Evolutionary conservation across 2,888 invertebrate genomes (phyloP).

Genomic region (Calameuta filiformis): DNA sequence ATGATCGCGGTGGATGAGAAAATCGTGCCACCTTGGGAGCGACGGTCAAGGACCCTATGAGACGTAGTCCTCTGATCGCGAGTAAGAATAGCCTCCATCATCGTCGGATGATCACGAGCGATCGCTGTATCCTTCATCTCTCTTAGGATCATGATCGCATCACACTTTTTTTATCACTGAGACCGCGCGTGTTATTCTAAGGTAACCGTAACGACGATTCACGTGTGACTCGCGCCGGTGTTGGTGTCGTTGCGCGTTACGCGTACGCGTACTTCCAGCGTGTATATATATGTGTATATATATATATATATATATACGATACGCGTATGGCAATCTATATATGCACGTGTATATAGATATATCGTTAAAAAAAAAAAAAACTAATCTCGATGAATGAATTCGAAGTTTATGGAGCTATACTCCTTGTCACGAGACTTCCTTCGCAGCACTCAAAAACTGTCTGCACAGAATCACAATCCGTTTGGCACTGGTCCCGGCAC

Average conservation of each 20-base stretch:
- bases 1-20: slow-evolving; percentile 7
- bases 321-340: neutral
- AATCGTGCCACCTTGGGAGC: slow-evolving; percentile 13
- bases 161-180: slow-evolving; percentile 34
- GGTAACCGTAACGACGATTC: slow-evolving; percentile 3
- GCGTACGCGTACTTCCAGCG: neutral
- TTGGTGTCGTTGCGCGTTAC: neutral
- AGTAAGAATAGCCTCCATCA: slow-evolving; percentile 53
- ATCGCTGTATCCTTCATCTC: slow-evolving; percentile 33
- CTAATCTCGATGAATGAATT: slow-evolving; percentile 14
- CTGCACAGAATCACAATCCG: slow-evolving; percentile 57
- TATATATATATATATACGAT: neutral
- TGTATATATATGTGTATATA: neutral
- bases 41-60: slow-evolving; percentile 48
- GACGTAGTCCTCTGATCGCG: slow-evolving; percentile 61
- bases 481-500: slow-evolving; percentile 59
- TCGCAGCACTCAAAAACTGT: slow-evolving; percentile 27
- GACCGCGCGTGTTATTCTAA: slow-evolving; percentile 1
- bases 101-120: slow-evolving; percentile 39
- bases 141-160: slow-evolving; percentile 39
- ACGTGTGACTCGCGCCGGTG: slow-evolving; percentile 17
- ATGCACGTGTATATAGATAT: neutral
- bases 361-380: slow-evolving; percentile 16
- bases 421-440: slow-evolving; percentile 55
- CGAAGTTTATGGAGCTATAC: slow-evolving; percentile 1